Evolutionary conservation across 2,888 invertebrate genomes (phyloP), one percentile per base, ranked within the genome.

Genomic region (Itoplectis maculator): DNA sequence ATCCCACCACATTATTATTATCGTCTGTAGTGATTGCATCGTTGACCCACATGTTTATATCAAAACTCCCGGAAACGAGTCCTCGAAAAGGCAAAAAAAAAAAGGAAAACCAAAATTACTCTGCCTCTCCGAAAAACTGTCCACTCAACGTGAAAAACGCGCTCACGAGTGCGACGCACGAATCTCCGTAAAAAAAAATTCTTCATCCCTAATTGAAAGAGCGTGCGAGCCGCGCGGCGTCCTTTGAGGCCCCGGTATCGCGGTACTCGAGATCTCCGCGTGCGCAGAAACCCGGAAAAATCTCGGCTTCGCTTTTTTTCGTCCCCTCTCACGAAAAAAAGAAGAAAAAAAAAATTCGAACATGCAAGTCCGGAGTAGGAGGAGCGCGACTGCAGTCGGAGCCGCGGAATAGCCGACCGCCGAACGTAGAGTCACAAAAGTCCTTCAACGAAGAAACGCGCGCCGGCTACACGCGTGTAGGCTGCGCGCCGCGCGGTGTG

Each of bases 121-220:
- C 54, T 40, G 40, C 13, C 54, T 15, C 59, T 59, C n/a, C n/a
- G 6, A 37, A 23, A 37, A 59, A 59, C n/a, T 6, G n/a, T 35
- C 59, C 59, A 59, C 59, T 59, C 59, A n/a, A 59, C n/a, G 59
- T 59, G 2, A 40, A 35, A 51, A 47, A 23, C 35, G 35, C 49
- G n/a, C 35, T 45, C 61, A n/a, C 61, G 51, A 73, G 73, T 77
- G 77, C 51, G 61, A 42, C 74, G 45, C 69, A 69, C 37, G 23
- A 35, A 42, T 63, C 69, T 18, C 35, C 4, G 56, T n/a, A n/a
- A 59, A 35, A 73, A 61, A 40, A 72, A 63, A 66, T 76, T 51
- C 61, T 69, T 82, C 81, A 49, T 82, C 63, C 9, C 78, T 78
- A 78, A 82, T 82, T 78, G 81, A 78, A 74, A 74, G 69, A 82